These are phyloP conservation scores for Rhizoglyphus robini DNA, from an alignment of 1,140 invertebrate genomes.

Conservation along the genomic window DNA sequence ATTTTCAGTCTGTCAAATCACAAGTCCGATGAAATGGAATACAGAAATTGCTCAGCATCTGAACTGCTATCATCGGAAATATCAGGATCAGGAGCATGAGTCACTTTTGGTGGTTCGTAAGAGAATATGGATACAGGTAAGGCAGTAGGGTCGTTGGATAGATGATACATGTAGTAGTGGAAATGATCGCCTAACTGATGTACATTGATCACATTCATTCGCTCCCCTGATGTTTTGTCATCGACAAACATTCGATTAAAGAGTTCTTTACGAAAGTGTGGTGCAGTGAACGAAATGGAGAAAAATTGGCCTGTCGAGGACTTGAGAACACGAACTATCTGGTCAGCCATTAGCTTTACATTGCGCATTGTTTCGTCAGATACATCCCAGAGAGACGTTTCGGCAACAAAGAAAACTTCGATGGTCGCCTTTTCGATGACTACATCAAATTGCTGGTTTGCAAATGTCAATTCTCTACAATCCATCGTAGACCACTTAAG, in stretches of 20 bases:
- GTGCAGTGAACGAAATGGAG: constrained; percentile 40
- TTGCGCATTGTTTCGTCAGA: constrained; percentile 30
- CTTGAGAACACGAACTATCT: constrained; percentile 33
- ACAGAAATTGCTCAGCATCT: no score
- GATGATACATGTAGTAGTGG: constrained; percentile 39
- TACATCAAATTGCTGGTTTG: constrained; percentile 35
- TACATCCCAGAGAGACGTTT: constrained; percentile 37
- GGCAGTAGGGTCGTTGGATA: constrained; percentile 22
- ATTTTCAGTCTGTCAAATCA: no score
- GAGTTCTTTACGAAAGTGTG: constrained; percentile 38
- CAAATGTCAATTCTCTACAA: constrained; percentile 32
- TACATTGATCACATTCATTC: constrained; percentile 16
- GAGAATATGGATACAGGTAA: neutral
- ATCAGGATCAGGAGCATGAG: no score
- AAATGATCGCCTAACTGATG: constrained; percentile 35
- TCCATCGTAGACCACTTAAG: constrained; percentile 37
- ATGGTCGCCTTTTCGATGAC: constrained; percentile 42
- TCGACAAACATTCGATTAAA: constrained; percentile 29
- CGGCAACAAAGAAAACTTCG: constrained; percentile 39
- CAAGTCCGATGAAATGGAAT: neutral
- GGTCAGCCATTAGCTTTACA: constrained; percentile 31
- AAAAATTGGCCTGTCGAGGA: constrained; percentile 35
- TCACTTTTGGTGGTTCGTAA: constrained; percentile 19
- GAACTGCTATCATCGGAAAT: no score
- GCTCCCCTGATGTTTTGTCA: constrained; percentile 31